These are phyloP conservation scores for Samia ricini DNA, from an alignment of 1,140 invertebrate genomes.

Conservation along the genomic window DNA sequence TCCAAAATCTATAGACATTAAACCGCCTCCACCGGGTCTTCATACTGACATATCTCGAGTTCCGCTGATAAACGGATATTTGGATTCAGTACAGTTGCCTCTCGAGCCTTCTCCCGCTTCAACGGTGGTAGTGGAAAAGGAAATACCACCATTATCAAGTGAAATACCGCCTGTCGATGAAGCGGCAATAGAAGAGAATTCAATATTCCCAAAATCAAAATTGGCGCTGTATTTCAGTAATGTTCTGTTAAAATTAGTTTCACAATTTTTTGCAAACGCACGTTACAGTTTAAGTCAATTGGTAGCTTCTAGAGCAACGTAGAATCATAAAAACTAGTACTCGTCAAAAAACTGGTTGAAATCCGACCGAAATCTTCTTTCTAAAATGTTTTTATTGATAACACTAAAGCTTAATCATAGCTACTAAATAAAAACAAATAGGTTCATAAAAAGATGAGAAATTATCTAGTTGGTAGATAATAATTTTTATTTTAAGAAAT, in stretches of 20 bases:
- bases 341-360: no score
- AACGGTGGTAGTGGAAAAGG: constrained; percentile 12
- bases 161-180: background rate
- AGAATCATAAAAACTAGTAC: background rate
- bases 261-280: constrained; percentile 26
- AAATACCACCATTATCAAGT: constrained; percentile 4
- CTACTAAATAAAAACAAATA: no score
- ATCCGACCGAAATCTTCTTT: no score
- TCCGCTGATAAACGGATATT: constrained; percentile 5
- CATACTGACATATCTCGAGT: constrained; percentile 9
- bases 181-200: constrained; percentile 2
- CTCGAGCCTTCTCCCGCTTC: background rate
- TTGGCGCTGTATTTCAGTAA: constrained; percentile 29
- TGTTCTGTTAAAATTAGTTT: constrained; percentile 27
- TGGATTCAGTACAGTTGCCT: constrained; percentile 1
- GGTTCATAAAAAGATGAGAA: no score
- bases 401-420: no score
- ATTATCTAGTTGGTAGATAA: no score
- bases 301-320: background rate
- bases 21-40: background rate
- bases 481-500: no score
- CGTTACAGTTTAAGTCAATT: constrained; percentile 20
- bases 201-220: constrained; percentile 17
- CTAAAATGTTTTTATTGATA: no score
- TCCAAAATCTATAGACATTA: background rate